Evolutionary conservation across 2,888 invertebrate species (phyloP).

Genomic region (Drosophila basisetae): DNA sequence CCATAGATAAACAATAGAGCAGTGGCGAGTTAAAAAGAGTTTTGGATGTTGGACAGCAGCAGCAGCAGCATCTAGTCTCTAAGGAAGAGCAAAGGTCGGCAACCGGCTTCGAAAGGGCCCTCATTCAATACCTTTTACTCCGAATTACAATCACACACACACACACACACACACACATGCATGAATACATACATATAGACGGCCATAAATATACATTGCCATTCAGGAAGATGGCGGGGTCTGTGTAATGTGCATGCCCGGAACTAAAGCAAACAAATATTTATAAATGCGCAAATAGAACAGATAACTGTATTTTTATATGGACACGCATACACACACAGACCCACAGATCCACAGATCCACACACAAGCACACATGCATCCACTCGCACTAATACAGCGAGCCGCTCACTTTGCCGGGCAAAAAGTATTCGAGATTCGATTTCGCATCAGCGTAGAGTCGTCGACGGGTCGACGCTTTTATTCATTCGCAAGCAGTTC

Average conservation of each 20-base stretch:
- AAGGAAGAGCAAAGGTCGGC: conserved; percentile 63
- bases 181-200: conserved; percentile 7
- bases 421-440: conserved; percentile 70
- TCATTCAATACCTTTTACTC: conserved; percentile 66
- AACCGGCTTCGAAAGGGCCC: conserved; percentile 50
- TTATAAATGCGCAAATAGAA: conserved; percentile 81
- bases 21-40: conserved; percentile 27
- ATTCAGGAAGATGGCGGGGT: conserved; percentile 28
- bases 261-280: conserved; percentile 77
- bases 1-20: conserved; percentile 65
- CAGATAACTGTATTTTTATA: conserved; percentile 81
- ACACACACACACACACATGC: conserved; percentile 21
- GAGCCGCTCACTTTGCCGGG: conserved; percentile 65
- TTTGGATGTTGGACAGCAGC: conserved; percentile 32
- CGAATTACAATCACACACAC: conserved; percentile 37
- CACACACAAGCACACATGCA: conserved; percentile 33
- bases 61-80: conserved; percentile 14
- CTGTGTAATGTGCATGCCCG: conserved; percentile 70
- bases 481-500: conserved; percentile 63
- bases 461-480: conserved; percentile 76
- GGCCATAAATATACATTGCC: conserved; percentile 29
- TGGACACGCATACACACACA: conserved; percentile 56
- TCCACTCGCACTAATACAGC: conserved; percentile 35
- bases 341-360: conserved; percentile 35
- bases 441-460: conserved; percentile 72